These are phyloP conservation scores for Conus betulinus DNA, from an alignment of 1,140 invertebrate species.

Conservation along the genomic window DNA sequence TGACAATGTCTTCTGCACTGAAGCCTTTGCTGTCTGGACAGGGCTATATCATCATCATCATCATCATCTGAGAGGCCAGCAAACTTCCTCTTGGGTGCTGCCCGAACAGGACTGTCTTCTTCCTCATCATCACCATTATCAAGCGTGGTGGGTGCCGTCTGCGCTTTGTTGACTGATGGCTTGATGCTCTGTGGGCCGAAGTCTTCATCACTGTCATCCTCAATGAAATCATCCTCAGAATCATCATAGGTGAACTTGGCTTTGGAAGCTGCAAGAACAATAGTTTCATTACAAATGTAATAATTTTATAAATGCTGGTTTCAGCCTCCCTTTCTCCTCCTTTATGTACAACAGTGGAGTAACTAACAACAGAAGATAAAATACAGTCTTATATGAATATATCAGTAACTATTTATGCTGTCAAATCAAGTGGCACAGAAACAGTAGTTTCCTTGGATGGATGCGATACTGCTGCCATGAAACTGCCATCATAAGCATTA, in stretches of 20 bases:
- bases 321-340: too few relatives aligned
- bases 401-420: too few relatives aligned
- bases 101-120: conserved; percentile 9
- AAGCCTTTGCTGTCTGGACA: conserved; percentile 6
- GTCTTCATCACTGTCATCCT: conserved; percentile 36
- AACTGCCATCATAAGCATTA: too few relatives aligned
- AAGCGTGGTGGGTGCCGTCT: neutral
- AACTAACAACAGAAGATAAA: too few relatives aligned
- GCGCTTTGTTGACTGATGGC: neutral
- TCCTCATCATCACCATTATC: conserved; percentile 5
- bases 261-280: conserved; percentile 48
- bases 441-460: too few relatives aligned
- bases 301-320: too few relatives aligned
- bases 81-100: neutral
- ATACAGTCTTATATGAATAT: too few relatives aligned
- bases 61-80: conserved; percentile 8
- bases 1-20: neutral
- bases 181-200: conserved; percentile 4
- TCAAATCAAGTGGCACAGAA: too few relatives aligned
- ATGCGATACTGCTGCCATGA: too few relatives aligned
- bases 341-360: too few relatives aligned
- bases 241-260: conserved; percentile 55
- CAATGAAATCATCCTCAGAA: conserved; percentile 31
- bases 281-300: too few relatives aligned
- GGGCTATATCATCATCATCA: conserved; percentile 7